Base-by-base conservation (phyloP, 2,113 vertebrate species). In the Anas platyrhynchos region DNA sequence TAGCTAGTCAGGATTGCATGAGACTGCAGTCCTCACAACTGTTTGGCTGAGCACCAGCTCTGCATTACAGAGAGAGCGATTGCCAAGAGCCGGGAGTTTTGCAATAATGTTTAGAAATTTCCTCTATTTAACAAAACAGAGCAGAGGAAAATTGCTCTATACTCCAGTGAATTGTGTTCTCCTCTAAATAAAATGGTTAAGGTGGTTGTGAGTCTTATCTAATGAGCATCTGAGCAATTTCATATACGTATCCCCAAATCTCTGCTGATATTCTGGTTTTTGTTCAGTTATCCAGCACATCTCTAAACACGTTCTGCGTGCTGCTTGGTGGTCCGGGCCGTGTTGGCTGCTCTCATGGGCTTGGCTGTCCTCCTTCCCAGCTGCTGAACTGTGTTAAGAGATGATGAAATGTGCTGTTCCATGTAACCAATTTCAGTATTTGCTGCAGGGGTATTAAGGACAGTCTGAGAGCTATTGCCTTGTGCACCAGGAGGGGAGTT, bases 321-420 rank as follows among this genome's bases (percentile, higher is more conserved):
- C 66, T 81, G 80, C 90, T 95, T 95, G 96, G 93, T 96, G 94
- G 94, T 96, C 95, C 0, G 22, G 79, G 43, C 31, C 61, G 44
- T 27, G 61, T 41, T 96, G 83, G 91, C 83, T 55, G 83, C 72
- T 86, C 15, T 0, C n/a, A 6, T 75, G 56, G 65, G 61, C 88
- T 96, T 94, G 94, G 92, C 94, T 84, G 52, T 91, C 1, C 1
- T 90, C 48, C 74, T 93, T 92, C 63, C 66, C 94, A 96, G 93
- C 93, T 96, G 92, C 69, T 96, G 10, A 90, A n/a, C 36, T 73
- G n/a, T 52, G n/a, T 50, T 91, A 71, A 68, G 91, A 83, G 71
- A 56, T 80, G 88, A 90, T 81, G 77, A 90, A 95, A 86, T 75
- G 36, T 10, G 44, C 41, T 92, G 48, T 90, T 83, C 86, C 46